phyloP scores from a whole-genome alignment of 1,140 invertebrate species.

The Hylaeus anthracinus region DNA sequence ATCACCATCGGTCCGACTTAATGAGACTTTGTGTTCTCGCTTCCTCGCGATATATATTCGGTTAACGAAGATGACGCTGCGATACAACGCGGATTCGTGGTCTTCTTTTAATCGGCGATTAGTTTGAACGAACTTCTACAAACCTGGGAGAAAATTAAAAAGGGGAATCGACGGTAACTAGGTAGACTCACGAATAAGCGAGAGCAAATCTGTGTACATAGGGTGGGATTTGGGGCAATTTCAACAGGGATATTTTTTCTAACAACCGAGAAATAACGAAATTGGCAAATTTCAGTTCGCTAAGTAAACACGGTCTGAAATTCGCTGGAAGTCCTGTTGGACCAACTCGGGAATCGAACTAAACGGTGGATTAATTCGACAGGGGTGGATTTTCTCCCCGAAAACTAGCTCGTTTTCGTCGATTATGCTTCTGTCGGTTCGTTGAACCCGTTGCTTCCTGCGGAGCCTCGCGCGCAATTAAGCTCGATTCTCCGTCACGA shows the following conservation, averaged over 20 bases:
- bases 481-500: slow-evolving; percentile 44
- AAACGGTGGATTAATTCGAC: neutral
- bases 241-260: neutral
- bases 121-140: neutral
- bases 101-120: slow-evolving; percentile 20
- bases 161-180: neutral
- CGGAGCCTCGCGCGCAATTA: slow-evolving; percentile 49
- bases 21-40: slow-evolving; percentile 57
- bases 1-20: slow-evolving; percentile 58
- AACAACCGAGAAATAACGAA: neutral
- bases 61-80: slow-evolving; percentile 6
- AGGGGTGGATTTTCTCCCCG: neutral
- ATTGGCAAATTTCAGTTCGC: neutral
- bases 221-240: too few relatives aligned
- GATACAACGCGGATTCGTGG: slow-evolving; percentile 15
- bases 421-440: slow-evolving; percentile 58
- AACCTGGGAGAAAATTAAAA: neutral
- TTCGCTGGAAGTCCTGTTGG: neutral
- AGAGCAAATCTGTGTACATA: too few relatives aligned
- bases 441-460: slow-evolving; percentile 38
- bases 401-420: slow-evolving; percentile 30
- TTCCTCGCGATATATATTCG: neutral
- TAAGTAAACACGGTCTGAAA: too few relatives aligned
- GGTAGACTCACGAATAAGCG: too few relatives aligned
- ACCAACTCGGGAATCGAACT: neutral